These are phyloP conservation scores for Pseudococcus jackbeardsleyi DNA, from an alignment of 2,888 invertebrate genomes.

Conservation along the genomic window DNA sequence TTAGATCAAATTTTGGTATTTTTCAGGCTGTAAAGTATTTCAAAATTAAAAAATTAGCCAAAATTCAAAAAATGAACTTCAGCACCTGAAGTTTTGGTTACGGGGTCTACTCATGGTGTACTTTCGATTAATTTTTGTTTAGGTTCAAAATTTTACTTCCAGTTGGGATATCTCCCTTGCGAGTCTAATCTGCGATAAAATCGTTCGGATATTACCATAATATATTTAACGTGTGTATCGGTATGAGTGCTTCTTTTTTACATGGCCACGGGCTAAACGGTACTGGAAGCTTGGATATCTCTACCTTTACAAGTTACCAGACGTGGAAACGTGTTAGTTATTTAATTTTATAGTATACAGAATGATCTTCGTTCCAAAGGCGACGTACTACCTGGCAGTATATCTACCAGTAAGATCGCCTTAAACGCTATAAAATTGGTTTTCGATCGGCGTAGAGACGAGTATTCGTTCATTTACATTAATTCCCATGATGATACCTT, in stretches of 20 bases:
- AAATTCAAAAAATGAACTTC: no score
- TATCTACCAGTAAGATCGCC: background rate
- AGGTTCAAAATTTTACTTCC: no score
- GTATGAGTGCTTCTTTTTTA: background rate
- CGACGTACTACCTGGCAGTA: background rate
- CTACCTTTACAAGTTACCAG: background rate
- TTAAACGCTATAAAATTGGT: background rate
- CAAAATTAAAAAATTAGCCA: no score
- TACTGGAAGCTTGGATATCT: background rate
- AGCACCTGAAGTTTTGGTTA: no score
- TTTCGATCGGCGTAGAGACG: conserved; percentile 2
- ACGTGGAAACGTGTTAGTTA: background rate
- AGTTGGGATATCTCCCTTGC: no score
- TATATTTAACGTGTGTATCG: background rate
- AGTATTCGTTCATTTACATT: background rate
- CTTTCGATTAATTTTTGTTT: no score
- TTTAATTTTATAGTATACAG: background rate
- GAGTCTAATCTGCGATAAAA: background rate
- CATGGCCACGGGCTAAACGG: background rate
- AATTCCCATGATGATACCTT: background rate
- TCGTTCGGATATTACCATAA: background rate
- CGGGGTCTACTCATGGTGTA: no score
- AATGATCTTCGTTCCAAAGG: background rate
- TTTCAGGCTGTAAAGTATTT: no score
- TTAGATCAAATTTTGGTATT: no score